phyloP scores from a whole-genome alignment of 2,888 invertebrate species.

The Pristionchus arcanus region DNA sequence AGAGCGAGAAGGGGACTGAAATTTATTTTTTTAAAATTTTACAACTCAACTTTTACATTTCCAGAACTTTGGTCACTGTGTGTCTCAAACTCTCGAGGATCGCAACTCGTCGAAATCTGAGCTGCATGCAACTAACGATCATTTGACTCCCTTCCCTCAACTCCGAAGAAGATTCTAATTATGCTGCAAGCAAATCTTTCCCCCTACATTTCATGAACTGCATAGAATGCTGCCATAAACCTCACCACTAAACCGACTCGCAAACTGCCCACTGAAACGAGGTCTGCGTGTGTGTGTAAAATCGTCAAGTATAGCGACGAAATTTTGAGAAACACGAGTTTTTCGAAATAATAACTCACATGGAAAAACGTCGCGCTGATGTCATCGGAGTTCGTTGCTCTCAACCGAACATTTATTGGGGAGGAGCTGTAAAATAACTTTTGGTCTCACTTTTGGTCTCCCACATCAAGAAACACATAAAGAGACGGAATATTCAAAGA shows the following conservation, averaged over 20 bases:
- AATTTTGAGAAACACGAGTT: neutral
- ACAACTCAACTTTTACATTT: neutral
- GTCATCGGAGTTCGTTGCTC: neutral
- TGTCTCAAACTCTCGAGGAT: neutral
- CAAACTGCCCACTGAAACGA: neutral
- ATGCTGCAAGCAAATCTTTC: neutral
- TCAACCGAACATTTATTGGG: conserved; percentile 31
- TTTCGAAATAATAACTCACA: neutral
- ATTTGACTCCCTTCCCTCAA: neutral
- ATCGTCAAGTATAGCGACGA: neutral
- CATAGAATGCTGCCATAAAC: neutral
- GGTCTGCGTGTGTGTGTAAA: neutral
- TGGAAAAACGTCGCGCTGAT: conserved; percentile 18
- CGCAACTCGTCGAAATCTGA: neutral
- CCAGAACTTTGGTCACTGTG: neutral
- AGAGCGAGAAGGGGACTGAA: conserved; percentile 27
- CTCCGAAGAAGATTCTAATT: neutral
- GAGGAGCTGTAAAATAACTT: neutral
- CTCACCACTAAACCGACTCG: neutral
- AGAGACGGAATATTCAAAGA: no score
- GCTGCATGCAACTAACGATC: neutral
- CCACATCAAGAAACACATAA: no score
- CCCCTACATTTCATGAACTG: neutral
- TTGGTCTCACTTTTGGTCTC: no score
- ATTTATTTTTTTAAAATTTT: neutral